Evolutionary conservation across 2,888 invertebrate genomes (phyloP), one percentile per base, ranked within the genome.

Genomic region (Pilophorus perplexus): DNA sequence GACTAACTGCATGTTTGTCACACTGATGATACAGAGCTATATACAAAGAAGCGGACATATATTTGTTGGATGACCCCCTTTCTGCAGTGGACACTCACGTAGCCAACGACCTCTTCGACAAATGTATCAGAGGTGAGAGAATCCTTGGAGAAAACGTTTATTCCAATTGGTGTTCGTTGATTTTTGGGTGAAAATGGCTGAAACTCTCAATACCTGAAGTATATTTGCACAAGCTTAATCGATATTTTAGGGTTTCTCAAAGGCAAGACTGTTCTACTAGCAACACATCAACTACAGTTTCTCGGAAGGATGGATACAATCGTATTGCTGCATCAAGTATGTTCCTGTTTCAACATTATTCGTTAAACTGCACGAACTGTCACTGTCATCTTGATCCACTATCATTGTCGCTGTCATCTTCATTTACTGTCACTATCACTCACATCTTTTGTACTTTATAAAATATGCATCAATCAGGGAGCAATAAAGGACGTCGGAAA

Each of bases 261-360:
- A 10, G 78, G 84, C 68, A 84, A 86, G 74, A 87, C 89, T 2
- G 80, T 88, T 27, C 83, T 92, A 69, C 81, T 93, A 6, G 88
- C 90, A 67, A 93, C 93, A 0, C 92, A 93, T 77, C 93, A 93
- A 75, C 78, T 90, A 27, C 92, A 93, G 74, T 89, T 87, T 73
- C 79, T 89, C 33, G 83, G 83, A 72, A 74, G 80, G 12, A 86
- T 84, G 0, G 84, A 86, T 75, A 80, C 80, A 67, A 81, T 89
- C 52, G 77, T 87, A 70, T 80, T 87, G 57, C 75, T 89, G 52
- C 82, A 84, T 60, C 84, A 86, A 74, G 88, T 86, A 74, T 80
- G 82, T 33, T 6, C 22, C n/a, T n/a, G n/a, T n/a, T n/a, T n/a
- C n/a, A n/a, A n/a, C n/a, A n/a, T n/a, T 4, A 16, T 42, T 42